A percentile compares a stretch with the other conserved stretches of the same genome.
phyloP scores from a whole-genome alignment of 1,140 invertebrate species.

The Andricus grossulariae region DNA sequence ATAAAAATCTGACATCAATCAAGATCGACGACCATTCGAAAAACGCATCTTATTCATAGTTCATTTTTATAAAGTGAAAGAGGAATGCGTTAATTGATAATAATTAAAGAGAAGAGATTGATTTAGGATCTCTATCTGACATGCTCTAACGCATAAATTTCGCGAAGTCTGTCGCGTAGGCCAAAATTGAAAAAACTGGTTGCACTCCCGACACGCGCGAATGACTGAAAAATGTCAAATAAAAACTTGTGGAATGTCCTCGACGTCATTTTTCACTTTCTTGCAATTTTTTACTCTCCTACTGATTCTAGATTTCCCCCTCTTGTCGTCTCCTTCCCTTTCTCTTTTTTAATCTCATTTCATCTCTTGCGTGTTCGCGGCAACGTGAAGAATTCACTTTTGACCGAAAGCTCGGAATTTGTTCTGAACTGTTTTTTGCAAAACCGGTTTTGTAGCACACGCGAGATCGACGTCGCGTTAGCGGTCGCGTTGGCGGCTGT shows the following conservation, averaged over 20 bases:
- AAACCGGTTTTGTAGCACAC: slow-evolving; percentile 62
- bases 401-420: slow-evolving; percentile 66
- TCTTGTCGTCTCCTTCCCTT: slow-evolving; percentile 41
- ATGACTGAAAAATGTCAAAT: slow-evolving; percentile 32
- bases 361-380: slow-evolving; percentile 40
- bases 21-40: slow-evolving; percentile 41
- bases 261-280: neutral
- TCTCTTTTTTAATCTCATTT: slow-evolving; percentile 41
- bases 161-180: neutral
- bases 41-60: slow-evolving; percentile 39
- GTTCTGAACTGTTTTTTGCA: slow-evolving; percentile 58
- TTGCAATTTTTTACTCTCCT: slow-evolving; percentile 37
- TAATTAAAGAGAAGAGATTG: slow-evolving; percentile 5
- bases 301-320: slow-evolving; percentile 36
- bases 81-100: slow-evolving; percentile 30
- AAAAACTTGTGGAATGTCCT: no score
- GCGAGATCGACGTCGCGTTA: slow-evolving; percentile 39
- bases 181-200: slow-evolving; percentile 42
- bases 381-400: slow-evolving; percentile 61
- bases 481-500: slow-evolving; percentile 45
- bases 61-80: slow-evolving; percentile 38
- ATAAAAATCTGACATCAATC: slow-evolving; percentile 34
- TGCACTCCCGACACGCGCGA: slow-evolving; percentile 38
- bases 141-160: slow-evolving; percentile 15
- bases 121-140: slow-evolving; percentile 20